Evolutionary conservation across 2,888 invertebrate genomes (phyloP).

Genomic region (Drosophila histrio): DNA sequence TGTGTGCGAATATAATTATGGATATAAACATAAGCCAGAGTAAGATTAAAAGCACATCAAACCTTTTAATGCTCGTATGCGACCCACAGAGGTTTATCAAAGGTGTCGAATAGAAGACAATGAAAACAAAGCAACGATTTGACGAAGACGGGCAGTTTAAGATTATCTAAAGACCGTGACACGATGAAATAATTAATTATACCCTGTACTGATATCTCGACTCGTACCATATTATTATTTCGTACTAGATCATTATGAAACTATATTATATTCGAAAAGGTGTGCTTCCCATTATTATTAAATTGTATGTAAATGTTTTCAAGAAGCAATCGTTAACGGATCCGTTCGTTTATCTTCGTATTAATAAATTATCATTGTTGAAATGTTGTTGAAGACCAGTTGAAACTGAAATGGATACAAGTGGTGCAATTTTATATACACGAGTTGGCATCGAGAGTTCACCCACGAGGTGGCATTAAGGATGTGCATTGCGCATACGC

Average conservation of each 20-base stretch:
- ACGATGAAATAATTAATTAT: neutral
- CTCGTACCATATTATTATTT: too few species aligned
- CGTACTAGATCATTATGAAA: too few species aligned
- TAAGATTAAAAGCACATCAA: conserved; percentile 48
- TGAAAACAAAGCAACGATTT: neutral
- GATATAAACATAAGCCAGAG: conserved; percentile 48
- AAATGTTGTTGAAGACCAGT: conserved; percentile 9
- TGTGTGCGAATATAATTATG: conserved; percentile 38
- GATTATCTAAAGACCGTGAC: neutral
- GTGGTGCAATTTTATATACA: conserved; percentile 31
- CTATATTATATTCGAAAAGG: neutral
- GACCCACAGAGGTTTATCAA: conserved; percentile 10
- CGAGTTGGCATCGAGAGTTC: neutral
- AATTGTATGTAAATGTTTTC: neutral
- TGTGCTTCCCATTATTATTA: neutral
- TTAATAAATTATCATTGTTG: neutral
- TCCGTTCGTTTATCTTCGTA: neutral
- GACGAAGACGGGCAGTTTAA: neutral
- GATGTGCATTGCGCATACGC: conserved; percentile 53
- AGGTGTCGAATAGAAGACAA: neutral
- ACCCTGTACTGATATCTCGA: neutral
- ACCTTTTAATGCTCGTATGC: conserved; percentile 28
- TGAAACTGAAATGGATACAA: conserved; percentile 10
- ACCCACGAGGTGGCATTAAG: neutral
- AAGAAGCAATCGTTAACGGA: too few species aligned